These are phyloP conservation scores for Rugalucina vietnamica DNA, from an alignment of 2,888 invertebrate species.

Conservation along the genomic window DNA sequence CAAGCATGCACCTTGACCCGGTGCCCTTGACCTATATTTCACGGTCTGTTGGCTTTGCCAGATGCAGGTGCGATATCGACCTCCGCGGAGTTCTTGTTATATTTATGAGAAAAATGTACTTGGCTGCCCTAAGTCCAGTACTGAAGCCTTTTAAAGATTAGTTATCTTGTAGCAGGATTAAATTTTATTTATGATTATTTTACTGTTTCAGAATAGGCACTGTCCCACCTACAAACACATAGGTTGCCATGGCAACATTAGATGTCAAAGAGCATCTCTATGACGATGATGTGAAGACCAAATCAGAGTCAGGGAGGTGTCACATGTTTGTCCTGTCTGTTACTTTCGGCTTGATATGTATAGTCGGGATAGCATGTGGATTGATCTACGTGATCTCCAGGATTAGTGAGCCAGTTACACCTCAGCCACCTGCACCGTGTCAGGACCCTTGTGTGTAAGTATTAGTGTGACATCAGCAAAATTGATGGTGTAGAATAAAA, in stretches of 20 bases:
- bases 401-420: neutral
- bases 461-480: neutral
- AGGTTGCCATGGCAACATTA: neutral
- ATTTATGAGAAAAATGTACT: no score
- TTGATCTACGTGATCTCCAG: neutral
- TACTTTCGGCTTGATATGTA: neutral
- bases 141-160: no score
- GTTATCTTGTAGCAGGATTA: no score
- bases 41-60: no score
- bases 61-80: no score
- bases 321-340: neutral
- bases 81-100: no score
- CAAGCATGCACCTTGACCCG: no score
- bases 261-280: neutral
- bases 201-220: neutral
- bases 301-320: neutral
- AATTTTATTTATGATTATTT: neutral
- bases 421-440: slow-evolving; percentile 5
- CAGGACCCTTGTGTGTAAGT: slow-evolving; percentile 43
- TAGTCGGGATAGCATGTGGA: neutral
- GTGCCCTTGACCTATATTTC: no score
- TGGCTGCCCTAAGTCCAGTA: no score
- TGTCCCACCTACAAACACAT: no score
- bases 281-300: neutral
- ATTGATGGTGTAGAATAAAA: no score